phyloP scores from a whole-genome alignment of 1,140 invertebrate species.

The Drosophila subpulchrella region DNA sequence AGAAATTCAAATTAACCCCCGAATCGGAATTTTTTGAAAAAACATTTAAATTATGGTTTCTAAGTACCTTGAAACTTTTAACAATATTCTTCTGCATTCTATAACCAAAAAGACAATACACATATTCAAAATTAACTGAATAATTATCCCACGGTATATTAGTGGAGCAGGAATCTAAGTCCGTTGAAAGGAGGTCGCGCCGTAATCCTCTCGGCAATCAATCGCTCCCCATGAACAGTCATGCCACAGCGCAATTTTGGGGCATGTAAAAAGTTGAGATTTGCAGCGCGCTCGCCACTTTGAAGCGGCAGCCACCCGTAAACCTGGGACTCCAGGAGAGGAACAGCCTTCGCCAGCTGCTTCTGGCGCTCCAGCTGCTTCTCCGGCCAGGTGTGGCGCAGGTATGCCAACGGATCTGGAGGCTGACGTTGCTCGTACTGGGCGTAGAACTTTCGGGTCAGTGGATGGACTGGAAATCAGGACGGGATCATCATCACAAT shows the following conservation, averaged over 20 bases:
- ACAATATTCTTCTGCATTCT: too few species aligned
- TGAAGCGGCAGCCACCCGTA: constrained; percentile 74
- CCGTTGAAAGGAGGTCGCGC: constrained; percentile 74
- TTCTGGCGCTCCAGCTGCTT: constrained; percentile 38
- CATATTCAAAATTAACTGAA: too few species aligned
- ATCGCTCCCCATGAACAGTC: constrained; percentile 70
- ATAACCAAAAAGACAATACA: too few species aligned
- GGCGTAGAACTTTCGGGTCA: constrained; percentile 74
- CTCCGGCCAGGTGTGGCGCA: constrained; percentile 34
- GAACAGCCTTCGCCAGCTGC: constrained; percentile 23
- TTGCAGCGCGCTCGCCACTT: constrained; percentile 22
- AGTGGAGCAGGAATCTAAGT: constrained; percentile 70
- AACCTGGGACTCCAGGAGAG: constrained; percentile 63
- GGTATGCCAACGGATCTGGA: constrained; percentile 20
- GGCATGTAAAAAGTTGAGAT: constrained; percentile 72
- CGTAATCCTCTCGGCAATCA: constrained; percentile 68
- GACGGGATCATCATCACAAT: background rate
- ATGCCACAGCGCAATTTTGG: constrained; percentile 73
- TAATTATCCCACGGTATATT: background rate
- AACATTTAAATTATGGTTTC: too few species aligned
- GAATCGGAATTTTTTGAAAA: background rate
- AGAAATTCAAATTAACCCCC: background rate
- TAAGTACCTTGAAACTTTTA: too few species aligned
- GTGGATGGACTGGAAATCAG: constrained; percentile 54
- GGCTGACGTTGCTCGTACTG: constrained; percentile 53